These are phyloP conservation scores for Aplodontia rufa DNA, from an alignment of 2,113 vertebrate genomes.

Conservation along the genomic window DNA sequence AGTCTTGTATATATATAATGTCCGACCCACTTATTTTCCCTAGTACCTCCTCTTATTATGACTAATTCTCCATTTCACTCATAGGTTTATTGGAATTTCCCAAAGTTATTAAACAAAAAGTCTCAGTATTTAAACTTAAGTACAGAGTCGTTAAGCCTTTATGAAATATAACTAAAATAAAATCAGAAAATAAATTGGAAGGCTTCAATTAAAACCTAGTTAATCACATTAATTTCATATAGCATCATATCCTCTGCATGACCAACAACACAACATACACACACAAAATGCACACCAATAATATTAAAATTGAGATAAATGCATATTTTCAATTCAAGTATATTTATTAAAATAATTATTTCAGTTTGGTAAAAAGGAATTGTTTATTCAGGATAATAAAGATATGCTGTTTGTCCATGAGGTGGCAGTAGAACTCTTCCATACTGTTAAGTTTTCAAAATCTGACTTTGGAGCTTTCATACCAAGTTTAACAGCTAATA, in stretches of 20 bases:
- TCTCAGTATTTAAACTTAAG: not conserved
- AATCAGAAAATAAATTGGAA: conserved; percentile 16
- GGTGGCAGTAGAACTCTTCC: conserved; percentile 85
- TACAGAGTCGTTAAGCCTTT: not conserved
- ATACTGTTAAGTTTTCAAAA: not conserved
- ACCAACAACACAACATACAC: not conserved
- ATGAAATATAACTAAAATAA: conserved; percentile 1
- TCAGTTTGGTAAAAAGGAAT: not conserved
- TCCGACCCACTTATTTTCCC: not conserved
- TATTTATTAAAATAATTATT: conserved; percentile 30
- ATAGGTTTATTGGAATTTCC: not conserved
- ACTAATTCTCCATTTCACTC: conserved; percentile 7
- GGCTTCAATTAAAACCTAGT: not conserved
- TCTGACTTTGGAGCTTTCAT: not conserved
- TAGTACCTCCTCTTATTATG: not conserved
- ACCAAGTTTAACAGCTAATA: not conserved
- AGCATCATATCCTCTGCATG: not conserved
- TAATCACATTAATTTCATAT: conserved; percentile 7
- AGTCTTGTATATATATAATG: not conserved
- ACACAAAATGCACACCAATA: not conserved
- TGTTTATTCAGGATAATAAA: not conserved
- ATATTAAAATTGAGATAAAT: not conserved
- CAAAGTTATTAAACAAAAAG: not conserved
- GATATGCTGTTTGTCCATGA: conserved; percentile 75
- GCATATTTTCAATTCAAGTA: not conserved